Evolutionary conservation across 2,888 invertebrate genomes (phyloP).

Genomic region (Euphydryas editha): DNA sequence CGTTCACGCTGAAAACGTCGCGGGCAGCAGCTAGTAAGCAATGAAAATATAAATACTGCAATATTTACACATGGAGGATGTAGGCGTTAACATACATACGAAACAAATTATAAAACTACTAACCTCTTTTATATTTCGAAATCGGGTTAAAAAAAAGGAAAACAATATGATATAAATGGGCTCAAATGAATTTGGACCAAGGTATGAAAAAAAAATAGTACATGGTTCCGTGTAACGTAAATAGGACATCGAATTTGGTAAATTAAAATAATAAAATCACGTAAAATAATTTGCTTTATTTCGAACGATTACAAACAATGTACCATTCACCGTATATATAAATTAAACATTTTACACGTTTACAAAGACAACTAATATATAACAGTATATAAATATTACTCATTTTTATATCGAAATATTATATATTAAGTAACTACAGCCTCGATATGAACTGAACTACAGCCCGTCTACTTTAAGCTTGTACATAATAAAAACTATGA

Average conservation of each 20-base stretch:
- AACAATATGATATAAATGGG: neutral
- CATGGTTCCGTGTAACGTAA: constrained; percentile 38
- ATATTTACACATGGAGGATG: neutral
- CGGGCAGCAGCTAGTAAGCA: too few relatives aligned
- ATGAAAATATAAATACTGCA: too few relatives aligned
- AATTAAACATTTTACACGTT: neutral
- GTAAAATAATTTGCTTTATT: constrained; percentile 52
- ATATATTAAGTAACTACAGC: constrained; percentile 4
- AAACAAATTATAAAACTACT: neutral
- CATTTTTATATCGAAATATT: neutral
- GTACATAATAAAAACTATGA: neutral
- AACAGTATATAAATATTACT: neutral
- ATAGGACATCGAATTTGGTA: constrained; percentile 3
- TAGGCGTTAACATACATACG: neutral
- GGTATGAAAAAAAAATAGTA: constrained; percentile 21
- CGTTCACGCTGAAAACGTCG: too few relatives aligned
- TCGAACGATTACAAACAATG: constrained; percentile 29
- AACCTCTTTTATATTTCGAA: neutral
- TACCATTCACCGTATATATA: neutral
- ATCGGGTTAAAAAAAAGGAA: neutral
- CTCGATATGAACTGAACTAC: neutral
- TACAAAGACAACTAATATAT: neutral
- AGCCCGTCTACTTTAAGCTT: neutral
- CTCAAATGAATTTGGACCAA: neutral
- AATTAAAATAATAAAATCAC: constrained; percentile 41